Evolutionary conservation across 2,113 vertebrate genomes (phyloP).

Genomic region (Notothenia coriiceps): DNA sequence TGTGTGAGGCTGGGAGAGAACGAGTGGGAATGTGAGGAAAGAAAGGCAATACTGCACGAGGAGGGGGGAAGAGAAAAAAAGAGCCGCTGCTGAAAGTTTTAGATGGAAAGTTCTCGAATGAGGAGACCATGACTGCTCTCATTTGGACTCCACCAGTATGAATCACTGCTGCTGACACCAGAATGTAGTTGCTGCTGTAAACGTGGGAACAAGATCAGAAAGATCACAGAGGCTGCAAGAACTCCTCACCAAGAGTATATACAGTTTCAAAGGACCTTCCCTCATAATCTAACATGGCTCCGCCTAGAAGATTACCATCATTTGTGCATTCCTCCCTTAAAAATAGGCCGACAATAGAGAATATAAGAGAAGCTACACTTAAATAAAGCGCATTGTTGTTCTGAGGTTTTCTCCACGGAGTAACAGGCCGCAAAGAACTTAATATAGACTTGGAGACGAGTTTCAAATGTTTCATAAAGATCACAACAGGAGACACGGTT

Average conservation of each 20-base stretch:
- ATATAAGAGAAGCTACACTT: conserved; percentile 52
- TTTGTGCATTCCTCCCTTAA: conserved; percentile 66
- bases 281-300: conserved; percentile 57
- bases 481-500: conserved; percentile 16
- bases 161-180: conserved; percentile 57
- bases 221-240: conserved; percentile 31
- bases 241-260: conserved; percentile 39
- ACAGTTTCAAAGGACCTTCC: conserved; percentile 56
- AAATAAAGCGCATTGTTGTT: conserved; percentile 46
- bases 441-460: conserved; percentile 29
- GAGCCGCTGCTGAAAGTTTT: conserved; percentile 40
- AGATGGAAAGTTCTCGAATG: conserved; percentile 75
- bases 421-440: conserved; percentile 10
- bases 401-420: conserved; percentile 17
- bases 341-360: conserved; percentile 72
- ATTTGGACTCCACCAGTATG: conserved; percentile 55
- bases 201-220: conserved; percentile 21
- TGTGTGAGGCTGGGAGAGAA: conserved; percentile 36
- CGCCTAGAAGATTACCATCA: conserved; percentile 65
- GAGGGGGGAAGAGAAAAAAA: background rate
- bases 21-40: conserved; percentile 44
- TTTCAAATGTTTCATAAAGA: conserved; percentile 48
- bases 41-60: conserved; percentile 42
- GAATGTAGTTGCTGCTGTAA: conserved; percentile 36
- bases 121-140: conserved; percentile 64